Conservation (phyloP, 2,797 vertebrate genomes). For the Pristis pectinata region DNA sequence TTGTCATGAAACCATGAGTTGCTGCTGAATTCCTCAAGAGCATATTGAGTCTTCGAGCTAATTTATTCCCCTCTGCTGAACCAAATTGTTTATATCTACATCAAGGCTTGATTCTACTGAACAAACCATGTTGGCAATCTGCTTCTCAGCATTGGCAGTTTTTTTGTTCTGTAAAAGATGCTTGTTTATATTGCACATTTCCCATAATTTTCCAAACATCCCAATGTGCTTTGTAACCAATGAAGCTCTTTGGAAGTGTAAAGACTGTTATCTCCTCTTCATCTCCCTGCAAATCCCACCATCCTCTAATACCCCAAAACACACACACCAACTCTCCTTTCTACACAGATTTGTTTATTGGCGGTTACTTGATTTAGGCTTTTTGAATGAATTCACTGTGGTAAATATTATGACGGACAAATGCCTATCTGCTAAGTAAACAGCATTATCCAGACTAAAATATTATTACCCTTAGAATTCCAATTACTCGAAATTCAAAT, state of each 20-base stretch:
- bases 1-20: neutral
- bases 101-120: neutral
- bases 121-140: neutral
- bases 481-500: neutral
- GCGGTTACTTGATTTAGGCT: neutral
- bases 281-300: too few species aligned
- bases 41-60: neutral
- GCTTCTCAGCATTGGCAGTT: neutral
- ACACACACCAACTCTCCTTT: too few species aligned
- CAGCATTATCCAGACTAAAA: neutral
- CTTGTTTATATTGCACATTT: too few species aligned
- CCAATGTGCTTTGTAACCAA: too few species aligned
- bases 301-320: too few species aligned
- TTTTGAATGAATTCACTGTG: neutral
- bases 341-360: neutral
- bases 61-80: neutral
- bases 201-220: too few species aligned
- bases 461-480: neutral
- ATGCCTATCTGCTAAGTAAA: neutral
- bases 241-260: too few species aligned
- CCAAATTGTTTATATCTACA: neutral
- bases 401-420: neutral
- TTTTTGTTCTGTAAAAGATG: neutral
- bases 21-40: neutral
- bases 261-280: too few species aligned